Percentiles rank a stretch among this genome's conserved stretches.
Evolutionary conservation across 2,888 invertebrate genomes (phyloP).

Genomic region (Trichogramma dendrolimi): DNA sequence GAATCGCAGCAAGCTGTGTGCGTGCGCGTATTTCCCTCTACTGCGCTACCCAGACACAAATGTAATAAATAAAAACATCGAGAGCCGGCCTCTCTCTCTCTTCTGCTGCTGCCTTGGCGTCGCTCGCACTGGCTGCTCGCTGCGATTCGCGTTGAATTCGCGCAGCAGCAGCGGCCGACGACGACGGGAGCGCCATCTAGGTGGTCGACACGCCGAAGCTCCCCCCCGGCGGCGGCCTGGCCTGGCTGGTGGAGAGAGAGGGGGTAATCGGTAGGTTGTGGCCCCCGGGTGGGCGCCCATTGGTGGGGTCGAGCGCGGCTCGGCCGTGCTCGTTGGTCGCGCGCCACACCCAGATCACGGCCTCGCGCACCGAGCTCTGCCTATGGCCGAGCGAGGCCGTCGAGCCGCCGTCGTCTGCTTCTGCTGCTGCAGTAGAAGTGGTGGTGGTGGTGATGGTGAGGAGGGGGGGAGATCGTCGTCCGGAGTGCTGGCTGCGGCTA

Average conservation of each 20-base stretch:
- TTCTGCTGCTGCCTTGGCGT: slow-evolving; percentile 20
- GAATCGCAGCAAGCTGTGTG: slow-evolving; percentile 46
- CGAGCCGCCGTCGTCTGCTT: slow-evolving; percentile 22
- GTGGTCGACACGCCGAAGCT: too few relatives aligned
- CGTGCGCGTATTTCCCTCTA: slow-evolving; percentile 51
- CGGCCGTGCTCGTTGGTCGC: slow-evolving; percentile 27
- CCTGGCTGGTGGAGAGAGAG: slow-evolving; percentile 32
- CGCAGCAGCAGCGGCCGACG: slow-evolving; percentile 22
- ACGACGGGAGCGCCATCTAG: neutral
- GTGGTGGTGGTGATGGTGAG: slow-evolving; percentile 8
- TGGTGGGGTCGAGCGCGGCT: slow-evolving; percentile 40
- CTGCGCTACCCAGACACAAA: slow-evolving; percentile 49
- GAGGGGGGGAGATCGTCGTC: too few relatives aligned
- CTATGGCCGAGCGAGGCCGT: slow-evolving; percentile 37
- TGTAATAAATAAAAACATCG: slow-evolving; percentile 53
- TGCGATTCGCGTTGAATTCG: slow-evolving; percentile 1
- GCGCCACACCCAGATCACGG: neutral
- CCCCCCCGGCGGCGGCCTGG: slow-evolving; percentile 1
- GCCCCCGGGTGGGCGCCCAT: slow-evolving; percentile 41
- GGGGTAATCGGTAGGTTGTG: slow-evolving; percentile 44
- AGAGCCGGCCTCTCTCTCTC: slow-evolving; percentile 39
- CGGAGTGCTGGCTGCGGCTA: too few relatives aligned
- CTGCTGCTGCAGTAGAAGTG: slow-evolving; percentile 41
- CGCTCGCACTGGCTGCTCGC: slow-evolving; percentile 33
- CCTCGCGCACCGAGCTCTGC: neutral